Base-by-base conservation (phyloP, 2,888 invertebrate species). In the Glomeris marginata region DNA sequence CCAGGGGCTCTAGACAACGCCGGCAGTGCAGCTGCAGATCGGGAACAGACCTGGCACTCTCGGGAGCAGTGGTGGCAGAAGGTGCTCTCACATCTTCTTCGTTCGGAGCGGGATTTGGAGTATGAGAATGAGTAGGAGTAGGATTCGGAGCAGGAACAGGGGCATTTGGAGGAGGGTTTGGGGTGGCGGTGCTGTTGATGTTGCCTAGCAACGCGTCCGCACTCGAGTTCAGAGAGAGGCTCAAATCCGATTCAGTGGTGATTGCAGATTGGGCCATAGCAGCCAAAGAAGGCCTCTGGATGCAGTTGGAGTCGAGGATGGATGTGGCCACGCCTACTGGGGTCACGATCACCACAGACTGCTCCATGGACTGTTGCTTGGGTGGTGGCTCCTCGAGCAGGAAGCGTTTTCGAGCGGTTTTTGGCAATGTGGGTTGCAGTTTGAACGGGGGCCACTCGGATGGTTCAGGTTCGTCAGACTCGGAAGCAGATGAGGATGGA, bases 21-120 rank as follows among this genome's bases (percentile, higher is more conserved):
- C 78, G 72, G 66, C 82, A 83, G 68, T 84, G 83, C 58, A 84
- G 69, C 67, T 84, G 84, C 65, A 84, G 81, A 67, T 84, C 84
- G 43, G 84, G 84, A 56, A 84, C 83, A 57, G 83, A 83, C 65
- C 82, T 74, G 34, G 58, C 58, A 48, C 50, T 44, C 43, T 44
- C 47, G 22, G 21, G 43, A 6, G 45, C 28, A 28, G 28, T 28
- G 28, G 28, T 28, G 28, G 28, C 28, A 28, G 28, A 3, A 8
- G 28, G 3, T 28, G 28, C 28, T 28, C 28, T 28, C 28, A 41
- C 33, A 41, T 37, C 2, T 15, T 20, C 41, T 22, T 20, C 28
- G 28, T 6, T 16, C 28, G 41, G 40, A n/a, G 16, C 28, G n/a
- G 33, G 13, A 36, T 1, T 34, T 37, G 33, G 28, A 33, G 28